Conservation (phyloP, 2,888 invertebrate species). For the Andrena marginata region DNA sequence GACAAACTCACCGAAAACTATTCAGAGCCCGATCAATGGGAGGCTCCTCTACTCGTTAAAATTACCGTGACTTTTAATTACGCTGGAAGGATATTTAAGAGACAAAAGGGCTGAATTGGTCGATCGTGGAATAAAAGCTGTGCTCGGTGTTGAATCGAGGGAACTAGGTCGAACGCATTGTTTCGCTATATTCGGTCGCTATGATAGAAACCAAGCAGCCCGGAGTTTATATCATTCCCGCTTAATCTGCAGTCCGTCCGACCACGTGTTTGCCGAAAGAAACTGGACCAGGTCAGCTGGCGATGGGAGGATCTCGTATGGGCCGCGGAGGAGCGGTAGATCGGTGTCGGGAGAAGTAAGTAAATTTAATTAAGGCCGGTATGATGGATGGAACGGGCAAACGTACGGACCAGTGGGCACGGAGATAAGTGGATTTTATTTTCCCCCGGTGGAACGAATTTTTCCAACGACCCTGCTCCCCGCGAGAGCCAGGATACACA, state of each 20-base stretch:
- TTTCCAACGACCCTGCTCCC: background rate
- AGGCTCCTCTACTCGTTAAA: background rate
- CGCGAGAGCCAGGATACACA: background rate
- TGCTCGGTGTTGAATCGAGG: background rate
- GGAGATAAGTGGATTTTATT: constrained; percentile 48
- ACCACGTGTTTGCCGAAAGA: constrained; percentile 1
- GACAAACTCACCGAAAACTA: background rate
- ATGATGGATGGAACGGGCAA: constrained; percentile 33
- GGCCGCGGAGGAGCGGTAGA: background rate
- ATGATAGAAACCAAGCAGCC: background rate
- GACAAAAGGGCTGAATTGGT: constrained; percentile 18
- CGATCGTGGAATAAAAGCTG: constrained; percentile 3
- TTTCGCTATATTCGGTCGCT: constrained; percentile 10
- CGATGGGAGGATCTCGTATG: background rate
- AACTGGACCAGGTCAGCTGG: constrained; percentile 21
- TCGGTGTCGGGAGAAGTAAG: constrained; percentile 37
- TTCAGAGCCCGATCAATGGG: constrained; percentile 5
- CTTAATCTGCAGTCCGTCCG: constrained; percentile 17
- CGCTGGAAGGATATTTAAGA: constrained; percentile 9
- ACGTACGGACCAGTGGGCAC: constrained; percentile 29
- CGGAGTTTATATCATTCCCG: constrained; percentile 20
- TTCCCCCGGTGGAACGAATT: background rate
- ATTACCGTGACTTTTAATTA: constrained; percentile 7
- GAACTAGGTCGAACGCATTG: constrained; percentile 29
- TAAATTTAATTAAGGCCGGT: constrained; percentile 54